Conservation (phyloP, 1,140 invertebrate genomes). For the Drosophila navojoa region DNA sequence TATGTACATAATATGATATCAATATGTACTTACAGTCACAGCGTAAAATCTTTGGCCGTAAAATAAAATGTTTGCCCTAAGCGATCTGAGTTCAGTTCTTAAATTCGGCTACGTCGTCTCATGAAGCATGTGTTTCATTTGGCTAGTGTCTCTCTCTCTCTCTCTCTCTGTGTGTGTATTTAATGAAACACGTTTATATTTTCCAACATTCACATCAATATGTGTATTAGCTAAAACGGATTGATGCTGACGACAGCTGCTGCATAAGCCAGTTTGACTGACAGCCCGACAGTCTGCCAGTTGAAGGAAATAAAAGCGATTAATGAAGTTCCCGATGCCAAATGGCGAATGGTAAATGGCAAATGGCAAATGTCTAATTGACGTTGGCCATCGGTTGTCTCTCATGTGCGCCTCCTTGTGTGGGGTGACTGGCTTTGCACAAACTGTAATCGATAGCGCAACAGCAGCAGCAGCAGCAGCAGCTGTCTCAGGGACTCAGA, state of each 20-base stretch:
- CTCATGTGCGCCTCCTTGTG: background rate
- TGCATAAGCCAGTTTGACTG: conserved; percentile 51
- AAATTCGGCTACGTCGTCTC: conserved; percentile 61
- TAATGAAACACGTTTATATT: conserved; percentile 46
- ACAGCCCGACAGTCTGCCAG: conserved; percentile 30
- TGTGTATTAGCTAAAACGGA: conserved; percentile 35
- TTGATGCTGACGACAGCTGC: conserved; percentile 60
- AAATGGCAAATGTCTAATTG: conserved; percentile 70
- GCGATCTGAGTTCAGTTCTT: conserved; percentile 52
- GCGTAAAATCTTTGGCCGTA: conserved; percentile 70
- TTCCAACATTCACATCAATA: conserved; percentile 34
- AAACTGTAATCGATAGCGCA: conserved; percentile 49
- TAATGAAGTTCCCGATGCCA: conserved; percentile 67
- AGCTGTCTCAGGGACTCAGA: conserved; percentile 45
- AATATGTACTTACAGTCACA: conserved; percentile 69
- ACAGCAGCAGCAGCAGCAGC: conserved; percentile 22
- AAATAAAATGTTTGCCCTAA: conserved; percentile 74
- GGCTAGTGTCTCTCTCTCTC: background rate
- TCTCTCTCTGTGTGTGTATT: background rate
- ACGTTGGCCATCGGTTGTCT: conserved; percentile 42
- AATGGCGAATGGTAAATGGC: conserved; percentile 42
- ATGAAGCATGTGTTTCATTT: conserved; percentile 66
- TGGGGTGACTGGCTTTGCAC: background rate
- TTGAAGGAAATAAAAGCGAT: conserved; percentile 61
- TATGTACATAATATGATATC: conserved; percentile 53